Conservation (phyloP, 1,140 invertebrate genomes). For the Ylistrum balloti region DNA sequence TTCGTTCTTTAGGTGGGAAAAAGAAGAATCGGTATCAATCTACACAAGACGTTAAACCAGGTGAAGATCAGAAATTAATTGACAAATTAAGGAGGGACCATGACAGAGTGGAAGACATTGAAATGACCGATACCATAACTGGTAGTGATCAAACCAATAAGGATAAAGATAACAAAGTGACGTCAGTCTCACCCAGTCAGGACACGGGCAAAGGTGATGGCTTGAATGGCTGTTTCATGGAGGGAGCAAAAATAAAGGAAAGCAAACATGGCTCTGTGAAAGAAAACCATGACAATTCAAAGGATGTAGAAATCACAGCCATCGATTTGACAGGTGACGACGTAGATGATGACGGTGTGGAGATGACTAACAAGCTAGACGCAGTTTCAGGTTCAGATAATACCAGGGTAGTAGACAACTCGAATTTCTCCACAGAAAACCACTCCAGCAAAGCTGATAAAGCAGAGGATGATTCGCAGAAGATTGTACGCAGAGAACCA, state of each 20-base stretch:
- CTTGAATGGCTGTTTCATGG: not conserved
- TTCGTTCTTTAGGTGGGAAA: not conserved
- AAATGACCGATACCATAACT: no score
- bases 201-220: not conserved
- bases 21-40: not conserved
- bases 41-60: no score
- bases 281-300: not conserved
- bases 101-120: no score
- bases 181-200: not conserved
- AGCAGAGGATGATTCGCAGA: not conserved
- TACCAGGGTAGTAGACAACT: not conserved
- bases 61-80: no score
- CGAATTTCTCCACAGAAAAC: not conserved
- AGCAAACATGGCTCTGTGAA: no score
- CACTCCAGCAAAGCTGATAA: slow-evolving; percentile 41
- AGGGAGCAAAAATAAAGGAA: not conserved
- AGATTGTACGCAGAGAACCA: not conserved
- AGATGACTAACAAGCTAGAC: not conserved
- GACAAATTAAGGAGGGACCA: no score
- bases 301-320: not conserved
- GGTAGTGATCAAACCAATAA: no score
- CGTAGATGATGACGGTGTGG: not conserved
- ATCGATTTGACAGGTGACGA: slow-evolving; percentile 5
- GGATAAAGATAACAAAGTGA: not conserved
- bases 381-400: not conserved